Base-by-base conservation (phyloP, 2,888 invertebrate species). In the Caenorhabditis sp. region DNA sequence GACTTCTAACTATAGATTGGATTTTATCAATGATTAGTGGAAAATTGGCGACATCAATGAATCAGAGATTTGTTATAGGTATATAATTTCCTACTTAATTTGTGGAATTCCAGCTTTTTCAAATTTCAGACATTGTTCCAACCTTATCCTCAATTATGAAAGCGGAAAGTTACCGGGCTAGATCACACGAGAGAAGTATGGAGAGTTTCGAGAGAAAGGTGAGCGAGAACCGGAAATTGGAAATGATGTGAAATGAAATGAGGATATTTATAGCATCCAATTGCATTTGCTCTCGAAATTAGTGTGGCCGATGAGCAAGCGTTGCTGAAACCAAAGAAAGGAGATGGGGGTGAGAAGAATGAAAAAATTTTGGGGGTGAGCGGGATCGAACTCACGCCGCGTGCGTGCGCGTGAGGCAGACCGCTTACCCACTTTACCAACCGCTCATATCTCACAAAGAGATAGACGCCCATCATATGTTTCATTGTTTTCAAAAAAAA, bases 1-100 rank as follows among this genome's bases (percentile, higher is more conserved):
- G 82, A 21, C 75, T 85, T 17, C 78, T 87, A 8, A 81, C 81
- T 1, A 67, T 87, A 20, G 85, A 87, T 49, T 87, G 87, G 87
- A 73, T 87, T 36, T 70, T 87, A 20, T 79, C 80, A 43, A 84
- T 86, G 84, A 83, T 87, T 17, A 76, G 74, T 43, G 83, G 83
- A 17, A 79, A 76, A 56, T 65, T 87, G 25, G 70, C 80, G 7
- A 77, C 81, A 10, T 79, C 84, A 12, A 84, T 74, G 67, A 63
- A 76, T 14, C 84, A 87, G 59, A 38, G 80, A 62, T 80, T 77
- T 49, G 70, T 80, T 0, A 62, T 80, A 21, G 80, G 80, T 80
- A 4, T 58, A 61, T 56, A 56, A 56, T 57, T 50, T n/a, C n/a
- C n/a, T n/a, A n/a, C n/a, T n/a, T n/a, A n/a, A n/a, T n/a, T n/a